Evolutionary conservation across 2,113 vertebrate species (phyloP).

Genomic region (Mixornis gularis): DNA sequence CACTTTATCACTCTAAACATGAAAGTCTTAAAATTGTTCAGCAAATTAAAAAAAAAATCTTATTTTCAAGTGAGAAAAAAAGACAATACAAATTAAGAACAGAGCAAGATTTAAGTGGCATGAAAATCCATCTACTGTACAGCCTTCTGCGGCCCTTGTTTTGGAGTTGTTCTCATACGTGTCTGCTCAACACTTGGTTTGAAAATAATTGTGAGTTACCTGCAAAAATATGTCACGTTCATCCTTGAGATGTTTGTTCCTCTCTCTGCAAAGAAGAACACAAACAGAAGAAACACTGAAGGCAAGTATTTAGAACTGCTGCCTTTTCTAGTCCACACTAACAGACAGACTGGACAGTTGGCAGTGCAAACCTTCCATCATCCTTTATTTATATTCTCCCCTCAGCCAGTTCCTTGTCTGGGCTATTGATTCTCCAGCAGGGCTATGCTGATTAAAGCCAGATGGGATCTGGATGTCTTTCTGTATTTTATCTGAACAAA

Average conservation of each 20-base stretch:
- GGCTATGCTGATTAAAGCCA: not conserved
- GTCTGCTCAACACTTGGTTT: not conserved
- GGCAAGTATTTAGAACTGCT: not conserved
- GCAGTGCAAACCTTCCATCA: not conserved
- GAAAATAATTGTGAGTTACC: constrained; percentile 45
- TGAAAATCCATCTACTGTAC: not conserved
- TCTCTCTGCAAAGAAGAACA: constrained; percentile 77
- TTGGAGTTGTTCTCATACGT: not conserved
- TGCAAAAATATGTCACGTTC: constrained; percentile 80
- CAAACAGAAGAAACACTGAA: not conserved
- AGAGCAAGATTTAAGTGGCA: not conserved
- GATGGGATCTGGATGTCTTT: not conserved
- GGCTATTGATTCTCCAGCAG: not conserved
- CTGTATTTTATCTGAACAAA: not conserved
- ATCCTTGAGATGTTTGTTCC: constrained; percentile 90
- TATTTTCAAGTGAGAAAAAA: not conserved
- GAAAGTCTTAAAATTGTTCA: not conserved
- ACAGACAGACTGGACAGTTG: not conserved
- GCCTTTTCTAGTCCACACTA: not conserved
- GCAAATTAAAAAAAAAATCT: not conserved
- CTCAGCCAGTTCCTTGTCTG: not conserved
- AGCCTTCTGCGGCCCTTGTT: not conserved
- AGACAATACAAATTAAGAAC: not conserved
- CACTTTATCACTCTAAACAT: not conserved
- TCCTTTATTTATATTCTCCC: not conserved